These are phyloP conservation scores for Arbacia lixula DNA, from an alignment of 53 echinoderm and acorn worm genomes.

Conservation along the genomic window DNA sequence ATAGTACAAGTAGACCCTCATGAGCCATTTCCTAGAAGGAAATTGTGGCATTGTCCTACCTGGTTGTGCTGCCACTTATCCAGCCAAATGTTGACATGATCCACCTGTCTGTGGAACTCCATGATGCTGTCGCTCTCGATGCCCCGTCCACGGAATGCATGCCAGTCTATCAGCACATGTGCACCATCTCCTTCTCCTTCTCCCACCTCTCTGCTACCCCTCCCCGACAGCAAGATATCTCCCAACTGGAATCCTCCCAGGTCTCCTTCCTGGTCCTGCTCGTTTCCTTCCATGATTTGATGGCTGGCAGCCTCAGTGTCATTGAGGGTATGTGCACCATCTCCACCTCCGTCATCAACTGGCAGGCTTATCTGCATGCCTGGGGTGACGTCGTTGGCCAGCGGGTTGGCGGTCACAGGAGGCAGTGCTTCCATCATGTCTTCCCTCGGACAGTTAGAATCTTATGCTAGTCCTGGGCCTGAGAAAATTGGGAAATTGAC, in stretches of 20 bases:
- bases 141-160: constrained; percentile 71
- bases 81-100: constrained; percentile 91
- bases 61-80: constrained; percentile 89
- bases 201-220: constrained; percentile 8
- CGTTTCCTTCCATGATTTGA: neutral
- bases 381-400: constrained; percentile 18
- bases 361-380: constrained; percentile 9
- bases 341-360: neutral
- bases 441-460: too few relatives aligned
- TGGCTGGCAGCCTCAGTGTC: neutral
- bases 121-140: constrained; percentile 69
- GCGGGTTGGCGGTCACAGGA: constrained; percentile 40
- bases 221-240: constrained; percentile 37
- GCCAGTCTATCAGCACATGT: constrained; percentile 70
- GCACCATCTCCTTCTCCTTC: constrained; percentile 35
- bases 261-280: neutral
- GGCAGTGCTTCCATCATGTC: constrained; percentile 18
- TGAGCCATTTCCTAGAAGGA: too few relatives aligned
- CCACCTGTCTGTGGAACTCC: constrained; percentile 92
- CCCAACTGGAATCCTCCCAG: constrained; percentile 28
- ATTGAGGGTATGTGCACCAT: neutral
- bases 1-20: too few relatives aligned
- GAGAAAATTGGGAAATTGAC: too few relatives aligned
- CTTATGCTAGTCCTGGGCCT: too few relatives aligned
- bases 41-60: too few relatives aligned